A percentile compares a stretch with the other conserved stretches of the same genome.
Conservation (phyloP, 2,797 vertebrate species). For the Uromys caudimaculatus region DNA sequence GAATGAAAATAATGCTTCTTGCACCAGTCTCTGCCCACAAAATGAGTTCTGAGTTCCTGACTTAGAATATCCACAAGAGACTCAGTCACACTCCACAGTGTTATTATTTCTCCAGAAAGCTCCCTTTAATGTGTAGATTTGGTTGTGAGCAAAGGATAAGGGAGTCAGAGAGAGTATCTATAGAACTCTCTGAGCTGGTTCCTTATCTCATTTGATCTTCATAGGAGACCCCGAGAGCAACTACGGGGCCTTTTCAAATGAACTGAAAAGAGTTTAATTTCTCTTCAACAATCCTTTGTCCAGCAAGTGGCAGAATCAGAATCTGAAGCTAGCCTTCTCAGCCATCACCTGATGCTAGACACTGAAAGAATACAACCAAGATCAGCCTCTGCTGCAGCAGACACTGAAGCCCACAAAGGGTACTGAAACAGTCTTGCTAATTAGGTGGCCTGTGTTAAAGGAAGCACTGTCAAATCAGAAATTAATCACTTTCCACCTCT, state of each 20-base stretch:
- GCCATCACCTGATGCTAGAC: background rate
- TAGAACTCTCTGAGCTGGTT: background rate
- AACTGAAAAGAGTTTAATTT: background rate
- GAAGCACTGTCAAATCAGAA: background rate
- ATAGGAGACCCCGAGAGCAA: background rate
- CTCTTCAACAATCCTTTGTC: slow-evolving; percentile 8
- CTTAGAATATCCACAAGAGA: background rate
- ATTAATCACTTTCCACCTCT: background rate
- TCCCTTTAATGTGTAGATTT: slow-evolving; percentile 29
- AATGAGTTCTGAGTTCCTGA: slow-evolving; percentile 26
- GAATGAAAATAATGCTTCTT: background rate
- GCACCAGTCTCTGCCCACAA: background rate
- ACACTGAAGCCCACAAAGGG: background rate
- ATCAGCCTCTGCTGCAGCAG: background rate
- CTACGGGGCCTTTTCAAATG: background rate
- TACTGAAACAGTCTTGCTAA: background rate
- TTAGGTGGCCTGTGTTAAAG: background rate
- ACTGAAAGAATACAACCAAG: background rate
- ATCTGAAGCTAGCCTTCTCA: slow-evolving; percentile 23
- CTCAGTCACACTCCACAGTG: background rate
- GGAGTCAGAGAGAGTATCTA: background rate
- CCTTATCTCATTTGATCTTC: background rate
- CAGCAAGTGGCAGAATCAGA: slow-evolving; percentile 37
- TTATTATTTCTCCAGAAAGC: slow-evolving; percentile 7
- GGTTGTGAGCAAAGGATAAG: background rate